Base-by-base conservation (phyloP, 2,113 vertebrate genomes). In the Poecilia latipinna region DNA sequence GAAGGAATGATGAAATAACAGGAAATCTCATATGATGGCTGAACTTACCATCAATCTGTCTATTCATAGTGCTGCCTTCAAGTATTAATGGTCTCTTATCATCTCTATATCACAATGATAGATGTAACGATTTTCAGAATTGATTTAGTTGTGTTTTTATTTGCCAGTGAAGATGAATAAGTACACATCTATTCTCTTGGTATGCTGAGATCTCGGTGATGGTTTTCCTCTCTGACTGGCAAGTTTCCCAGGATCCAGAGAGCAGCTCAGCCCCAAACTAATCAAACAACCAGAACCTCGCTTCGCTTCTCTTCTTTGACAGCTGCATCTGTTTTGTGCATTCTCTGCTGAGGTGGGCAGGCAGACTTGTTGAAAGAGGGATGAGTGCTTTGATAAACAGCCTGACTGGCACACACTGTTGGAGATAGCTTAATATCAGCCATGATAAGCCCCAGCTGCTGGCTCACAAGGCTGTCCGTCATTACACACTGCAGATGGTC, bases 251-350 rank as follows among this genome's bases (percentile, higher is more conserved):
- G 70, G 82, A 80, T 44, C 72, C 42, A 39, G 66, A 62, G 54
- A 61, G 0, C 2, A 22, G 73, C 78, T 79, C 71, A 39, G 62
- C 29, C 61, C 72, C 77, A 84, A 65, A 79, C 79, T 84, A 65
- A 77, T 87, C 88, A 80, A 65, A 85, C 82, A 78, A 75, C 82
- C 77, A 7, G 35, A 54, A 44, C 77, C 75, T 33, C 80, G 83
- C 85, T 72, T 85, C 78, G 54, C 68, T 48, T 29, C 77, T 75
- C 75, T 77, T 37, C 70, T 75, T 60, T 75, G 80, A 86, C 85
- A 83, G 81, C 83, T 87, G 84, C 85, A 86, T 93, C 92, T 94
- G 93, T 84, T 93, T 92, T 88, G 84, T 80, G 74, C 88, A 90
- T 94, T 88, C 83, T 69, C 82, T 12, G 12, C 77, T 82, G 85